Conservation (phyloP, 2,797 vertebrate genomes). For the Bradypus variegatus region DNA sequence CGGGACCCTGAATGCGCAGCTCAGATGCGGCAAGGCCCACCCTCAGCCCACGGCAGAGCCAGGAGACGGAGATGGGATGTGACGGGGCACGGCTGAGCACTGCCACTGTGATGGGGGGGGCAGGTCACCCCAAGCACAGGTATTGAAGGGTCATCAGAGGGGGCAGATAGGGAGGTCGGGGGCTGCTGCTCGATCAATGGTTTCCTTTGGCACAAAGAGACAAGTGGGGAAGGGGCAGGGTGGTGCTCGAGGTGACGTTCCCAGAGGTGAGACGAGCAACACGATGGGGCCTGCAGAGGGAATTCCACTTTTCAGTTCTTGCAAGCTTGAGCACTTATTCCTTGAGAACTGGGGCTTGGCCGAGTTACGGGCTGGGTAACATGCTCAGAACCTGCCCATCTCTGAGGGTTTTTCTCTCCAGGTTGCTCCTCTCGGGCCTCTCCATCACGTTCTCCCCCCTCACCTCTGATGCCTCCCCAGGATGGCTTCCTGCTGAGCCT, state of each 20-base stretch:
- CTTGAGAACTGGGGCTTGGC: background rate
- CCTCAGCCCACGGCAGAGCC: no score
- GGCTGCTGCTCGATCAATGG: background rate
- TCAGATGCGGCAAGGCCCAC: no score
- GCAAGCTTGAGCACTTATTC: background rate
- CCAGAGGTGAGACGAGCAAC: background rate
- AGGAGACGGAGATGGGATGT: no score
- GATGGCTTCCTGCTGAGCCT: background rate
- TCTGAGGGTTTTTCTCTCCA: background rate
- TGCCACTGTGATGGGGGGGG: no score
- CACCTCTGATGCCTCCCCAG: no score
- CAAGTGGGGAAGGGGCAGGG: background rate
- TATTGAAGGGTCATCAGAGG: background rate
- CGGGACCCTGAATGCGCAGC: no score
- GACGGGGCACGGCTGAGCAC: no score
- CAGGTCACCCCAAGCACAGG: background rate
- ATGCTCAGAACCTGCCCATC: background rate
- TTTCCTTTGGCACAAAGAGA: background rate
- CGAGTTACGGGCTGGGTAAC: background rate
- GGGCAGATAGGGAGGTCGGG: no score
- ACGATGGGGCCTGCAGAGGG: background rate
- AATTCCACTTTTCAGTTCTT: background rate
- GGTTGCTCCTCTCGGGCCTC: background rate
- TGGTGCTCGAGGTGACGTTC: background rate
- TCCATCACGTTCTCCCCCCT: background rate